These are phyloP conservation scores for Ctenodactylus gundi DNA, from an alignment of 2,113 vertebrate species.

Conservation along the genomic window DNA sequence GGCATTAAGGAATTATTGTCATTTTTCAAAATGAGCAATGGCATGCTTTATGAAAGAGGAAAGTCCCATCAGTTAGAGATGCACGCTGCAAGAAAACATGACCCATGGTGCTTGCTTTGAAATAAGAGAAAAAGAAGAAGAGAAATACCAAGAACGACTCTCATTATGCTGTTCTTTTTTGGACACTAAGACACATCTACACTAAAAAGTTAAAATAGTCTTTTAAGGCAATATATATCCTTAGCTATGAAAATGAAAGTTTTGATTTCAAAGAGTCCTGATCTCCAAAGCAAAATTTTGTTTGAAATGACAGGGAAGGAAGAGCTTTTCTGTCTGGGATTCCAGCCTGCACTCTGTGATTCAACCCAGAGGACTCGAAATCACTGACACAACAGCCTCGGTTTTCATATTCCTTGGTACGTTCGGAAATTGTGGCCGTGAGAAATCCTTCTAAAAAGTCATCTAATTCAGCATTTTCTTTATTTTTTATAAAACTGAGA, in stretches of 20 bases:
- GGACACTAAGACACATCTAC: not conserved
- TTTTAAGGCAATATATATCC: not conserved
- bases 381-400: not conserved
- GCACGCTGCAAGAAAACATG: not conserved
- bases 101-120: slow-evolving; percentile 48
- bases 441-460: not conserved
- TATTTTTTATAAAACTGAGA: slow-evolving; percentile 13
- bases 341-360: not conserved
- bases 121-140: slow-evolving; percentile 37
- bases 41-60: slow-evolving; percentile 42
- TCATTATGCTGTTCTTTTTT: not conserved
- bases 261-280: not conserved
- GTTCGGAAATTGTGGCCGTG: not conserved
- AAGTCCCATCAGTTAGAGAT: slow-evolving; percentile 18
- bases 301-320: not conserved
- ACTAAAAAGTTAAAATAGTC: not conserved
- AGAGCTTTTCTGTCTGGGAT: not conserved
- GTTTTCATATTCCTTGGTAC: not conserved
- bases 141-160: not conserved
- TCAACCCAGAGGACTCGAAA: not conserved
- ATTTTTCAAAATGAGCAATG: slow-evolving; percentile 26
- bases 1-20: not conserved
- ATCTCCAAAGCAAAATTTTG: not conserved
- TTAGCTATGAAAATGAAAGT: not conserved
- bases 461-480: not conserved